A percentile compares a stretch with the other conserved stretches of the same genome.
Evolutionary conservation across 53 echinoderm and acorn worm genomes (phyloP).

Genomic region (Apostichopus leukothele): DNA sequence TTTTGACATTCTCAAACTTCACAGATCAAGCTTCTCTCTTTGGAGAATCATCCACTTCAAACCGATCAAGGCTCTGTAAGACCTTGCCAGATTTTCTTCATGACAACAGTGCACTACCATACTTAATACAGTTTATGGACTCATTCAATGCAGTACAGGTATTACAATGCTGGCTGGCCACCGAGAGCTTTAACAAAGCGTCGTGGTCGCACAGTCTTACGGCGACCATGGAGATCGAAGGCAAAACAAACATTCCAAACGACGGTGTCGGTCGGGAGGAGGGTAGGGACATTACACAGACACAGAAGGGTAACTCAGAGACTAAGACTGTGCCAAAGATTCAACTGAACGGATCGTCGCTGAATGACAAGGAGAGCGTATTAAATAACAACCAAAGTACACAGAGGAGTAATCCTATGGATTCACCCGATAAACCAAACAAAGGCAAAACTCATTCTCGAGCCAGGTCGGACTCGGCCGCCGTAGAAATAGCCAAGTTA

Average conservation of each 20-base stretch:
- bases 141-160: constrained; percentile 67
- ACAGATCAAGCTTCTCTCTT: constrained; percentile 19
- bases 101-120: constrained; percentile 93
- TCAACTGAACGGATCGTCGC: neutral
- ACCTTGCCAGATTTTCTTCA: constrained; percentile 85
- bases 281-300: neutral
- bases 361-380: constrained; percentile 15
- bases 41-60: constrained; percentile 46
- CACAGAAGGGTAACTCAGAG: neutral
- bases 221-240: constrained; percentile 5
- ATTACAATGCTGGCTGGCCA: constrained; percentile 93
- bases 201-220: constrained; percentile 70
- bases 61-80: constrained; percentile 79
- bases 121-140: constrained; percentile 97
- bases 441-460: constrained; percentile 71
- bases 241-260: constrained; percentile 33
- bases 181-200: constrained; percentile 85
- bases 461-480: constrained; percentile 76
- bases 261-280: neutral
- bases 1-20: neutral
- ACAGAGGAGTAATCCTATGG: neutral
- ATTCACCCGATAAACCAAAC: constrained; percentile 50
- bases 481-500: constrained; percentile 57
- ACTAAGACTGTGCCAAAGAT: constrained; percentile 18
- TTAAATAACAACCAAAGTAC: constrained; percentile 7